A percentile compares a stretch with the other conserved stretches of the same genome.
phyloP scores from a whole-genome alignment of 1,140 invertebrate species.

The Bradysia coprophila region DNA sequence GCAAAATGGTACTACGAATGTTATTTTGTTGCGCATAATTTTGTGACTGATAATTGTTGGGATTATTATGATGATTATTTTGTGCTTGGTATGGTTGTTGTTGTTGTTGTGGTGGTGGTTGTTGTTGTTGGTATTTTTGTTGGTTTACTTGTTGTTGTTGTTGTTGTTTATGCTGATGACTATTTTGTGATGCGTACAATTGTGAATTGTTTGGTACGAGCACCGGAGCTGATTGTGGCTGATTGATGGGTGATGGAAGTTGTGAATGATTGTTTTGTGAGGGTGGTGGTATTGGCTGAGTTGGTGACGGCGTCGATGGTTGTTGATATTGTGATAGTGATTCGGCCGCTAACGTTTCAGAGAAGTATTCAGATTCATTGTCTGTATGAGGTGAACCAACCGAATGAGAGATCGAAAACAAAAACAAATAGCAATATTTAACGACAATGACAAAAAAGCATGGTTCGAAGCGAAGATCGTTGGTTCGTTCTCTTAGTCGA shows the following conservation, averaged over 20 bases:
- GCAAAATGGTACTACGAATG: constrained; percentile 18
- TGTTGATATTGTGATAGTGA: constrained; percentile 23
- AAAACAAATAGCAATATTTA: background rate
- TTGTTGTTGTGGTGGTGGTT: constrained; percentile 5
- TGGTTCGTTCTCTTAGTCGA: too few relatives aligned
- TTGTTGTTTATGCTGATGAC: constrained; percentile 11
- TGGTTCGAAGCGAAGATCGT: too few relatives aligned
- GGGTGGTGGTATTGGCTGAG: background rate
- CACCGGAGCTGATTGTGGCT: constrained; percentile 5
- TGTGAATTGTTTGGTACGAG: constrained; percentile 12
- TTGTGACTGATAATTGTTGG: constrained; percentile 18
- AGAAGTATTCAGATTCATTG: constrained; percentile 24
- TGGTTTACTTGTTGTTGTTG: constrained; percentile 10
- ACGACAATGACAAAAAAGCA: too few relatives aligned
- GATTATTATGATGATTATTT: constrained; percentile 9
- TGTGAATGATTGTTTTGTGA: constrained; percentile 1
- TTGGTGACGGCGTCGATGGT: background rate
- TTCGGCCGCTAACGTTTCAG: constrained; percentile 25
- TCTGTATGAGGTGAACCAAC: constrained; percentile 1
- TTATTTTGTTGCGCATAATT: constrained; percentile 12
- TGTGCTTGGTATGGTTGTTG: constrained; percentile 13
- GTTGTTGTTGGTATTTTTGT: constrained; percentile 12
- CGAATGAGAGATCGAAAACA: background rate
- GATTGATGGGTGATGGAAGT: constrained; percentile 9
- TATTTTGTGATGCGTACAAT: constrained; percentile 11